These are phyloP conservation scores for Leuctra nigra DNA, from an alignment of 2,888 invertebrate species.

Conservation along the genomic window DNA sequence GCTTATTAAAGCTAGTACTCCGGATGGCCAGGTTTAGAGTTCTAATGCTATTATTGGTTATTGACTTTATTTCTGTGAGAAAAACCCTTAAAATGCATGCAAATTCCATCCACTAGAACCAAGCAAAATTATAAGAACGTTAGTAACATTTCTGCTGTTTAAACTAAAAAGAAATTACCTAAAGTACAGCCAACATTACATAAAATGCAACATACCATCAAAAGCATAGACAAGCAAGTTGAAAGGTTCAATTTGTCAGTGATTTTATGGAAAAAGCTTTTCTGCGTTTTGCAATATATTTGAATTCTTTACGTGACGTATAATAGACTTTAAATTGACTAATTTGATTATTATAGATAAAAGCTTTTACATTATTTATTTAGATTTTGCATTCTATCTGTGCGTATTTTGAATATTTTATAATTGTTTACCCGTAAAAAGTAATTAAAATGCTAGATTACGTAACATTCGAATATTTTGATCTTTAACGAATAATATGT, in stretches of 20 bases:
- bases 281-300: no score
- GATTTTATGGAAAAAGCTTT: no score
- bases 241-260: slow-evolving; percentile 10
- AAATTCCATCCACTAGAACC: background rate
- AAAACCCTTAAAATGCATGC: slow-evolving; percentile 2
- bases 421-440: no score
- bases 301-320: no score
- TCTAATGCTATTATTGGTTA: background rate
- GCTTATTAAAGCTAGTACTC: background rate
- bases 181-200: background rate
- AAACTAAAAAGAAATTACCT: background rate
- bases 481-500: no score
- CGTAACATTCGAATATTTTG: no score
- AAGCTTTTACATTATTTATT: no score
- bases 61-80: background rate
- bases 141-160: background rate
- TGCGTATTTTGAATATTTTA: no score
- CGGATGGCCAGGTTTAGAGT: background rate
- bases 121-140: background rate
- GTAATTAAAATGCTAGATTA: no score
- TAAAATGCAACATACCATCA: background rate
- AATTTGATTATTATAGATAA: no score
- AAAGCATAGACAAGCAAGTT: slow-evolving; percentile 8
- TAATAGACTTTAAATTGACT: no score
- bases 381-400: no score